Evolutionary conservation across 2,888 invertebrate genomes (phyloP), one percentile per base, ranked within the genome.

Genomic region (Papilio protenor): DNA sequence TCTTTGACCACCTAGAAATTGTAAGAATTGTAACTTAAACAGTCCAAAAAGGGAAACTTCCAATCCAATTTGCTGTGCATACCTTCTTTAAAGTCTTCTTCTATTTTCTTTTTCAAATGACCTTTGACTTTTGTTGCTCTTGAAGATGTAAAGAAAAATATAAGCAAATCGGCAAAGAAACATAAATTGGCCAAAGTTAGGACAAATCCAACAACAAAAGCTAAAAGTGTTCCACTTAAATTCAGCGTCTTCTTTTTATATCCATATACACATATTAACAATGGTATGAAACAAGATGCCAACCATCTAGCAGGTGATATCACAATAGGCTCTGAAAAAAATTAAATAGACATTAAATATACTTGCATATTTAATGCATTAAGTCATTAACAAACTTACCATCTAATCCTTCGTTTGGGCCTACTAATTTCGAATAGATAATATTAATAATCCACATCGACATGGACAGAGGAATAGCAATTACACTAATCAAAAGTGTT

Each of bases 1-100:
- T 80, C 98, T 95, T 88, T 97, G 97, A 0, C 98, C 98, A 84
- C 98, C 97, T 96, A 84, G n/a, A 91, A 87, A 79, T 80, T 16
- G 49, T 64, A 27, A 45, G 12, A 21, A 73, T 21, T 57, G 12
- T n/a, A 12, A 55, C n/a, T 21, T 55, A 40, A n/a, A 57, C 27
- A 27, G 33, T 33, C 6, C 57, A 73, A n/a, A 18, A 33, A 52
- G 23, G 16, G 10, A 55, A 57, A 14, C n/a, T 78, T 73, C 21
- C 61, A 27, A 23, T 40, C 16, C 4, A 10, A 40, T 40, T 40
- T 66, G 6, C n/a, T n/a, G 40, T 12, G 33, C 73, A 73, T 87
- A 97, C 97, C 98, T 95, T 97, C 97, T 92, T 97, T 97, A 84
- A 96, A 97, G 84, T 98, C 97, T 71, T 95, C 95, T 87, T 98